Conservation (phyloP, 2,888 invertebrate species). For the Tiphia femorata region DNA sequence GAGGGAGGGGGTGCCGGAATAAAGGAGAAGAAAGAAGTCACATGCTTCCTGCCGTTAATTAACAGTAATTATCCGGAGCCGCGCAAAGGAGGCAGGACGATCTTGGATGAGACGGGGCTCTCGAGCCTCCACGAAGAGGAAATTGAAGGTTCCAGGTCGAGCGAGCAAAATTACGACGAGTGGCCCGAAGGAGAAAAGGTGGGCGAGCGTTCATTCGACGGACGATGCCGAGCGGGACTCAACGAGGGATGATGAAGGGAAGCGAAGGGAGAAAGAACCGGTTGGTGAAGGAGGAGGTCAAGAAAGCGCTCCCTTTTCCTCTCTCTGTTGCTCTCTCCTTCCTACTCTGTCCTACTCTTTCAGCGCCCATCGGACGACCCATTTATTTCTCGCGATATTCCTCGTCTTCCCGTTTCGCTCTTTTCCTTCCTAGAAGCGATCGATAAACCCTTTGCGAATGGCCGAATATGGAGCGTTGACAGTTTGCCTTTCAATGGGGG, state of each 20-base stretch:
- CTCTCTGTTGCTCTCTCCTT: too few species aligned
- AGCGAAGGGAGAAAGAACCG: conserved; percentile 2
- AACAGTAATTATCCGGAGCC: background rate
- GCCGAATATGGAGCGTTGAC: conserved; percentile 6
- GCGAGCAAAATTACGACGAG: background rate
- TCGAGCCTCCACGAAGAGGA: background rate
- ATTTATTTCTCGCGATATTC: conserved; percentile 39
- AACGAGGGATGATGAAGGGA: too few species aligned
- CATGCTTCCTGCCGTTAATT: too few species aligned
- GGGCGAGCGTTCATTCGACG: too few species aligned
- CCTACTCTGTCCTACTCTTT: too few species aligned
- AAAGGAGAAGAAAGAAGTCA: too few species aligned
- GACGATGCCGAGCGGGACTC: too few species aligned
- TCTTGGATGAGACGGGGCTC: background rate
- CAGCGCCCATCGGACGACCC: conserved; percentile 28
- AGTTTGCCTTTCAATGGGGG: too few species aligned
- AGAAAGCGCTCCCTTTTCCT: too few species aligned
- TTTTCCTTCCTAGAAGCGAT: conserved; percentile 12
- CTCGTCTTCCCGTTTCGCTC: conserved; percentile 13
- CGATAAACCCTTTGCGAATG: conserved; percentile 17
- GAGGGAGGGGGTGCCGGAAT: too few species aligned
- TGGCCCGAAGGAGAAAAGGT: background rate
- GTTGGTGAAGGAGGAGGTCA: background rate
- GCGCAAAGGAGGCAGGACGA: background rate
- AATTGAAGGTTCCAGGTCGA: background rate